Conservation (phyloP, 2,888 invertebrate species). For the Lissonota sp. region DNA sequence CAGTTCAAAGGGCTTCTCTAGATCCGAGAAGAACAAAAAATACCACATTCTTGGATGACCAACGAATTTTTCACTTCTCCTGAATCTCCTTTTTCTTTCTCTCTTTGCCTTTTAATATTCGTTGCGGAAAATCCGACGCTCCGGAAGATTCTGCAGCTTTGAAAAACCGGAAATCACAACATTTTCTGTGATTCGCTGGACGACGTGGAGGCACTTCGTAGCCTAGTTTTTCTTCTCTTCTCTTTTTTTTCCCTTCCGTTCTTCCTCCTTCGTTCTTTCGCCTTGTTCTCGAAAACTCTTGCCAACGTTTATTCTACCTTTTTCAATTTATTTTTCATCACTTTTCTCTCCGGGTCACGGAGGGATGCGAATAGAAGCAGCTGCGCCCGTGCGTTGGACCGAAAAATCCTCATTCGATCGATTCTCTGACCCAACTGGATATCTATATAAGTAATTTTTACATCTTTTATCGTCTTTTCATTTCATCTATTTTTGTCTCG, state of each 20-base stretch:
- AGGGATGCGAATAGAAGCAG: no score
- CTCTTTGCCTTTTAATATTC: not conserved
- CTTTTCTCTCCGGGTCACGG: not conserved
- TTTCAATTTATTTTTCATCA: not conserved
- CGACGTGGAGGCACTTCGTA: not conserved
- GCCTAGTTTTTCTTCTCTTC: no score
- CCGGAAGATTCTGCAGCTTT: not conserved
- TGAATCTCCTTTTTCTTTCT: no score
- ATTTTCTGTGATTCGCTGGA: not conserved
- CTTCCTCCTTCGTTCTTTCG: not conserved
- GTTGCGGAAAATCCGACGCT: not conserved
- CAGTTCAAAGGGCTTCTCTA: not conserved
- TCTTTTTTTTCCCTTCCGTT: not conserved
- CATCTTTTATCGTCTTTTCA: not conserved
- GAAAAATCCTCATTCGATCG: not conserved
- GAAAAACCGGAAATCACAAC: not conserved
- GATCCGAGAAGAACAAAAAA: not conserved
- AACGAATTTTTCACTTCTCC: no score
- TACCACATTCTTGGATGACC: no score
- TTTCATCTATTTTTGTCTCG: not conserved
- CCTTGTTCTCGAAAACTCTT: not conserved
- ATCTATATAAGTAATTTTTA: not conserved
- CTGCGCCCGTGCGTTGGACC: not conserved
- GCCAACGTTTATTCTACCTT: not conserved
- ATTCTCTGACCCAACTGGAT: not conserved